A percentile compares a stretch with the other conserved stretches of the same genome.
phyloP scores from a whole-genome alignment of 2,888 invertebrate species.

The Spodoptera exigua region DNA sequence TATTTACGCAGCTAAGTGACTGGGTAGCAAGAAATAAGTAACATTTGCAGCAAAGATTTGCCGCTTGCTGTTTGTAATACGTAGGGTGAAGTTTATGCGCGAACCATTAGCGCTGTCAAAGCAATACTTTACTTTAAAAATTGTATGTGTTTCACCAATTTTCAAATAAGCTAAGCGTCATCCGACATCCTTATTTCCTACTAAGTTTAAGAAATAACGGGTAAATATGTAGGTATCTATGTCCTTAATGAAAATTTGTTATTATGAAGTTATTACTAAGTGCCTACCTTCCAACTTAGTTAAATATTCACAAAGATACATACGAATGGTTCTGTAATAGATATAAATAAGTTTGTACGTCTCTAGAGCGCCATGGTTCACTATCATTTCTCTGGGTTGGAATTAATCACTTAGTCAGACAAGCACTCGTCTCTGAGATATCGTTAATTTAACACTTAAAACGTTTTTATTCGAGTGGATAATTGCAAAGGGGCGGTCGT shows the following conservation, averaged over 20 bases:
- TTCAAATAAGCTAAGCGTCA: slow-evolving; percentile 25
- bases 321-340: slow-evolving; percentile 53
- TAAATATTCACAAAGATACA: slow-evolving; percentile 43
- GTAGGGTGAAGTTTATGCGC: slow-evolving; percentile 53
- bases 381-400: slow-evolving; percentile 73
- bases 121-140: slow-evolving; percentile 47
- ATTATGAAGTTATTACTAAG: slow-evolving; percentile 20
- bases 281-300: slow-evolving; percentile 6
- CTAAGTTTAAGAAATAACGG: too few species aligned
- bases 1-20: slow-evolving; percentile 84
- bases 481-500: slow-evolving; percentile 85
- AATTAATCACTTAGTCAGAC: slow-evolving; percentile 85
- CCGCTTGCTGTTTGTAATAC: slow-evolving; percentile 65
- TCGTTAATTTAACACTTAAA: slow-evolving; percentile 89
- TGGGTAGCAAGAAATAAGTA: slow-evolving; percentile 76
- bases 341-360: slow-evolving; percentile 66
- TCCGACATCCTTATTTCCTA: too few species aligned
- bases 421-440: slow-evolving; percentile 83
- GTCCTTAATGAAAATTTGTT: slow-evolving; percentile 21
- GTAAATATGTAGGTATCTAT: slow-evolving; percentile 7
- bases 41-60: slow-evolving; percentile 72
- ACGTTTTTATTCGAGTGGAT: slow-evolving; percentile 88
- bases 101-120: slow-evolving; percentile 53
- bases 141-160: slow-evolving; percentile 20
- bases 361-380: slow-evolving; percentile 63